Conservation (phyloP, 1,140 invertebrate genomes). For the Zaprionus africanus region DNA sequence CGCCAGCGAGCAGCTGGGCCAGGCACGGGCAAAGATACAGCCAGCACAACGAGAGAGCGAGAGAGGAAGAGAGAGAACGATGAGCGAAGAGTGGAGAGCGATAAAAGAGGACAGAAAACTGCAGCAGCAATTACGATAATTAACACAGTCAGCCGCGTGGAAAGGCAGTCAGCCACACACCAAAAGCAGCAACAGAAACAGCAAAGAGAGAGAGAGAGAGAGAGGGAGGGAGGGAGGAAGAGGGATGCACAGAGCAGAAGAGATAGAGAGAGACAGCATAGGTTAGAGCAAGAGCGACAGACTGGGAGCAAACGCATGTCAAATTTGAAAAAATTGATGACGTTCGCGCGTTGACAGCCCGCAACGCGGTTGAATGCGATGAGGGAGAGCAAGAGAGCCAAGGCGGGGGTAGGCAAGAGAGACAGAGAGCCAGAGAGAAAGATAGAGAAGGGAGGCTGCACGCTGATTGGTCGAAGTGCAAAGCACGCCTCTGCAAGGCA, state of each 20-base stretch:
- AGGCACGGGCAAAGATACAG: slow-evolving; percentile 5
- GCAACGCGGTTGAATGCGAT: slow-evolving; percentile 9
- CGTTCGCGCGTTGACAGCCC: slow-evolving; percentile 78
- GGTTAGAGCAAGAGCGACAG: not conserved
- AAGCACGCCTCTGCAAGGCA: slow-evolving; percentile 49
- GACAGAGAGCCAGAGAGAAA: too few species aligned
- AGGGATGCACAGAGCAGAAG: not conserved
- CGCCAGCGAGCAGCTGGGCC: slow-evolving; percentile 68
- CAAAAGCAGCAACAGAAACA: slow-evolving; percentile 8
- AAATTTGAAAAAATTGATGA: slow-evolving; percentile 83
- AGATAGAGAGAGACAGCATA: slow-evolving; percentile 18
- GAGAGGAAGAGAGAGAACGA: slow-evolving; percentile 11
- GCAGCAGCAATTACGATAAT: slow-evolving; percentile 76
- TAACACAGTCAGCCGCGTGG: slow-evolving; percentile 75
- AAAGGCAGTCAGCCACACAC: slow-evolving; percentile 50
- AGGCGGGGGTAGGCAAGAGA: not conserved
- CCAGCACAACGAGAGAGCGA: not conserved
- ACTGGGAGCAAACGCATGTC: slow-evolving; percentile 62
- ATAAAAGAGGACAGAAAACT: slow-evolving; percentile 41
- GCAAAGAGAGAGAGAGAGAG: slow-evolving; percentile 13
- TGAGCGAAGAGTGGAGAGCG: slow-evolving; percentile 27
- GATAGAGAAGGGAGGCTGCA: not conserved
- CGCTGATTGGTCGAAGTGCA: slow-evolving; percentile 36
- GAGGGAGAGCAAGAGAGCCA: not conserved
- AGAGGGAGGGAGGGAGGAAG: not conserved